Percentiles rank a stretch among this genome's conserved stretches.
phyloP scores from a whole-genome alignment of 2,888 invertebrate species.

The Calameuta filiformis region DNA sequence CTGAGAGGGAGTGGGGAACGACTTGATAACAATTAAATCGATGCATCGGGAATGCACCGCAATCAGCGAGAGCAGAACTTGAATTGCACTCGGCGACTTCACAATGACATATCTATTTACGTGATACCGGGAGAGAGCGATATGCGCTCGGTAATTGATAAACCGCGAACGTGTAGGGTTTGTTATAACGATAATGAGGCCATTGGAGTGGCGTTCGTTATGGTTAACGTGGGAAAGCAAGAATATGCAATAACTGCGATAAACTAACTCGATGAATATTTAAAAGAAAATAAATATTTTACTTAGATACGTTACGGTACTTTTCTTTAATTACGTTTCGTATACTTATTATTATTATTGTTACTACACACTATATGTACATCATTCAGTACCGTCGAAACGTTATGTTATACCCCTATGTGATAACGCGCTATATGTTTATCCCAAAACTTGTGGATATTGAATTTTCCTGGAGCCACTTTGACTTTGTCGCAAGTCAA shows the following conservation, averaged over 20 bases:
- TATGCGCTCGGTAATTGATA: slow-evolving; percentile 29
- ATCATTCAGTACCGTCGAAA: not conserved
- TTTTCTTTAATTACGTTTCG: not conserved
- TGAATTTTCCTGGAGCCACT: not conserved
- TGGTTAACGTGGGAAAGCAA: slow-evolving; percentile 23
- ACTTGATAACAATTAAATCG: not conserved
- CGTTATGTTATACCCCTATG: not conserved
- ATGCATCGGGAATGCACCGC: not conserved
- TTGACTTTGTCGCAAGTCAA: not conserved
- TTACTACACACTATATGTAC: not conserved
- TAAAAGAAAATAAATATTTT: slow-evolving; percentile 10
- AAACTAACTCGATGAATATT: slow-evolving; percentile 35
- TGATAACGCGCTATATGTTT: not conserved
- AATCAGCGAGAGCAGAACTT: not conserved
- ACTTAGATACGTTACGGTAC: not conserved
- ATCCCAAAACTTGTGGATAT: not conserved
- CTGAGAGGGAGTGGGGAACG: too few relatives aligned
- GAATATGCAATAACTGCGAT: not conserved
- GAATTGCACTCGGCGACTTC: not conserved
- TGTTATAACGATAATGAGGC: slow-evolving; percentile 41
- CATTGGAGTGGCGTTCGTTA: slow-evolving; percentile 41
- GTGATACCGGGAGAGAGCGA: not conserved
- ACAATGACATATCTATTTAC: not conserved
- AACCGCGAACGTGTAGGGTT: slow-evolving; percentile 29
- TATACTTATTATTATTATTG: not conserved